Percentiles rank a stretch among this genome's conserved stretches.
These are phyloP conservation scores for Phengaris arion DNA, from an alignment of 2,888 invertebrate genomes.

Conservation along the genomic window DNA sequence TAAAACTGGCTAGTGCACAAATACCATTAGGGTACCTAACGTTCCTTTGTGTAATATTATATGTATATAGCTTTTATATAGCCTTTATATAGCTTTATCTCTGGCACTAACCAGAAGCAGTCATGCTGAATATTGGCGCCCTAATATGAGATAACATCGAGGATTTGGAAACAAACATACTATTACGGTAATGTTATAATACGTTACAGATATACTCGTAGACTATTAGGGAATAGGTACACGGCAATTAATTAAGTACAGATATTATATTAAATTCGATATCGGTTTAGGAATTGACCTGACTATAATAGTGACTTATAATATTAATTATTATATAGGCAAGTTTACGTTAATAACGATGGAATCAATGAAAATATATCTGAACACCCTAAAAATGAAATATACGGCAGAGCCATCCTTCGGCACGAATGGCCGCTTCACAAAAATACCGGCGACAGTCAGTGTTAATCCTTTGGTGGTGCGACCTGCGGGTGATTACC, in stretches of 20 bases:
- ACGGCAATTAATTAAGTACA: not conserved
- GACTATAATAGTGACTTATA: too few species aligned
- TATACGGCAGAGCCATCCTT: too few species aligned
- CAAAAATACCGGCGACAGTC: too few species aligned
- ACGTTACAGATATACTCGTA: not conserved
- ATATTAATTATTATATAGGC: too few species aligned
- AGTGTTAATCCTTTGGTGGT: too few species aligned
- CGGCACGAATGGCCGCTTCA: too few species aligned
- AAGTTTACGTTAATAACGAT: too few species aligned
- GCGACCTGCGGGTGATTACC: too few species aligned
- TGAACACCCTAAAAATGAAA: too few species aligned
- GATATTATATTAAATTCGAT: not conserved
- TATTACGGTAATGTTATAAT: not conserved
- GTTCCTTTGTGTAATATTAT: not conserved
- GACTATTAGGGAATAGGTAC: not conserved
- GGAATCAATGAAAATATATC: too few species aligned
- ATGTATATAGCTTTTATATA: not conserved
- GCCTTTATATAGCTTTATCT: not conserved
- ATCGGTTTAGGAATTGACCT: not conserved
- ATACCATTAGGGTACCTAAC: not conserved
- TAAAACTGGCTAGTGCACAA: not conserved
- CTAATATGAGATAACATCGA: conserved; percentile 1
- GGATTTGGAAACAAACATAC: not conserved
- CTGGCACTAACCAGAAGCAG: not conserved
- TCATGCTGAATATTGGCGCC: not conserved